Evolutionary conservation across 1,140 invertebrate genomes (phyloP), one percentile per base, ranked within the genome.

Genomic region (Drosophila fuyamai): DNA sequence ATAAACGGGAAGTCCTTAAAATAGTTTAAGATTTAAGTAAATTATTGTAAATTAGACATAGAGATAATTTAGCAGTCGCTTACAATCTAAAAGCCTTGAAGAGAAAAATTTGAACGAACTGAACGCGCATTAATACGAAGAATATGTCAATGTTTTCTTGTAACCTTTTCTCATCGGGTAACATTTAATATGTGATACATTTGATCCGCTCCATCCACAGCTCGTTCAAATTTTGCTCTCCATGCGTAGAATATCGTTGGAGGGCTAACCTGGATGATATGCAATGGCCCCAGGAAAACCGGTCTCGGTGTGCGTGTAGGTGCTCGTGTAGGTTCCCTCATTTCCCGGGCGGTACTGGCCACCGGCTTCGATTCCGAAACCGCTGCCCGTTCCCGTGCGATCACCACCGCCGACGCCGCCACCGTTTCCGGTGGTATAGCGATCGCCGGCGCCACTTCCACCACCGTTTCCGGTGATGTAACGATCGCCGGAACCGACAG

Each of bases 201-300:
- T n/a, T 23, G 5, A 32, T 23, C 35, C 44, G 59, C 55, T 51
- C 40, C 55, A 16, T 13, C 23, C 51, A 27, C 67, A 76, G 75
- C 70, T 75, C 70, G 82, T 78, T 85, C 82, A 85, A 82, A 86
- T 81, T 85, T 81, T 60, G 77, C 57, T 76, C 82, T 76, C 68
- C 66, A 54, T 12, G 50, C 23, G 54, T 62, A 58, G 41, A 61
- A 65, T 73, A 71, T 82, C 76, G 74, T 57, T 66, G 63, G 57
- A 77, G 58, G 59, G 81, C 91, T 92, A 92, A 92, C 91, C 91
- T 92, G 75, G 41, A 71, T 66, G 61, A 65, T 92, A 92, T 80
- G 67, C 65, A 72, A 79, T 29, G 62, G 79, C 88, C 88, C 79
- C 91, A 92, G 91, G 91, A 92, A 91, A 92, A 92, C 91, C 91